Evolutionary conservation across 2,888 invertebrate species (phyloP).

Genomic region (Volucella zonaria): DNA sequence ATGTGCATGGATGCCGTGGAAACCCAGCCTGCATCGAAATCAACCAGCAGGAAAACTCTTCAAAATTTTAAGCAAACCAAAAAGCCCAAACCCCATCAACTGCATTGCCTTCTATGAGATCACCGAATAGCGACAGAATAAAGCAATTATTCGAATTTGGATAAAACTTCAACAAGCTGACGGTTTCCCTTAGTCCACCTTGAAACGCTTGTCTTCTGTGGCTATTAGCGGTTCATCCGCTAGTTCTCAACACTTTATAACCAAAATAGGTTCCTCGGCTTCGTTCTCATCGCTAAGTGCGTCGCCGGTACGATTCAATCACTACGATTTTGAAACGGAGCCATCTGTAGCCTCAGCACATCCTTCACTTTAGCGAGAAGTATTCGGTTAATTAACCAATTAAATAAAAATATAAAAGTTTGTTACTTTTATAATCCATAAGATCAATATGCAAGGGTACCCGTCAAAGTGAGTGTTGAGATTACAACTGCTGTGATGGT

Average conservation of each 20-base stretch:
- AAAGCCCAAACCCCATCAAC: slow-evolving; percentile 92
- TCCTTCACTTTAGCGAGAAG: slow-evolving; percentile 83
- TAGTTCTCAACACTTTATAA: slow-evolving; percentile 79
- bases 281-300: slow-evolving; percentile 55
- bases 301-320: slow-evolving; percentile 85
- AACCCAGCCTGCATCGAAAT: slow-evolving; percentile 88
- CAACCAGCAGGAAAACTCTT: slow-evolving; percentile 86
- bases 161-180: slow-evolving; percentile 83
- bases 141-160: slow-evolving; percentile 88
- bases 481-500: too few species aligned
- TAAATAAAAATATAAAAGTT: slow-evolving; percentile 39
- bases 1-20: slow-evolving; percentile 79
- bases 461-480: too few species aligned
- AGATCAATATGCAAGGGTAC: too few species aligned
- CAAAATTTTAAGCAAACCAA: slow-evolving; percentile 87
- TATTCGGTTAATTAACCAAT: slow-evolving; percentile 31
- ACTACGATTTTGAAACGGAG: slow-evolving; percentile 94
- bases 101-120: slow-evolving; percentile 94
- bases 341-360: slow-evolving; percentile 89
- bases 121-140: slow-evolving; percentile 88
- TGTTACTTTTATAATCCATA: slow-evolving; percentile 25
- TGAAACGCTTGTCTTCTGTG: slow-evolving; percentile 36
- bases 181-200: slow-evolving; percentile 57
- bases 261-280: slow-evolving; percentile 73
- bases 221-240: slow-evolving; percentile 76